Evolutionary conservation across 2,797 vertebrate species (phyloP).

Genomic region (Cryptoprocta ferox): DNA sequence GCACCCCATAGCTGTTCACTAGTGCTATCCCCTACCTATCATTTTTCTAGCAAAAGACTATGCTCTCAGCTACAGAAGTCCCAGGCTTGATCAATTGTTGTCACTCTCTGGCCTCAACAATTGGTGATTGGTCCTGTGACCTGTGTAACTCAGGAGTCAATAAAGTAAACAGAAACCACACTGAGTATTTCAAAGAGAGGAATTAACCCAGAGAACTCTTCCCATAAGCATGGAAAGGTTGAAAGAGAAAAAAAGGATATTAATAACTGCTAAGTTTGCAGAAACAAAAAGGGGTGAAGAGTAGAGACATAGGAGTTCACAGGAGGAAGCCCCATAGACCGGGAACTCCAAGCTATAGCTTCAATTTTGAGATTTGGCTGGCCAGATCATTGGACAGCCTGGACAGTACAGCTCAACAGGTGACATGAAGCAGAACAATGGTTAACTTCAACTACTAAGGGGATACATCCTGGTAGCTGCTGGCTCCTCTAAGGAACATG

Average conservation of each 20-base stretch:
- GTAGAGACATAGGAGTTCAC: neutral
- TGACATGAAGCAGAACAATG: neutral
- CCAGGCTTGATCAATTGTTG: neutral
- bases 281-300: neutral
- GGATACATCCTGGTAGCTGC: neutral
- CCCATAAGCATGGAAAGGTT: neutral
- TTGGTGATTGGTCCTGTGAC: neutral
- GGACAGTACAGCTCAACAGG: neutral
- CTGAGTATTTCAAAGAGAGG: neutral
- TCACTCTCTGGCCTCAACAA: neutral
- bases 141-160: neutral
- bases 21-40: neutral
- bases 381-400: neutral
- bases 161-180: conserved; percentile 13
- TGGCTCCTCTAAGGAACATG: neutral
- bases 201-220: neutral
- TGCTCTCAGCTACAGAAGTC: neutral
- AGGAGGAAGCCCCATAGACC: neutral
- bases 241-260: neutral
- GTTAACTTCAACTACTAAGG: neutral
- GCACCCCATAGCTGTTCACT: neutral
- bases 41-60: neutral
- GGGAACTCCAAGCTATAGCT: neutral
- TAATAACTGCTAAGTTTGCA: neutral
- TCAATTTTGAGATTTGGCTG: neutral